These are phyloP conservation scores for Pionites leucogaster DNA, from an alignment of 2,113 vertebrate species.

Conservation along the genomic window DNA sequence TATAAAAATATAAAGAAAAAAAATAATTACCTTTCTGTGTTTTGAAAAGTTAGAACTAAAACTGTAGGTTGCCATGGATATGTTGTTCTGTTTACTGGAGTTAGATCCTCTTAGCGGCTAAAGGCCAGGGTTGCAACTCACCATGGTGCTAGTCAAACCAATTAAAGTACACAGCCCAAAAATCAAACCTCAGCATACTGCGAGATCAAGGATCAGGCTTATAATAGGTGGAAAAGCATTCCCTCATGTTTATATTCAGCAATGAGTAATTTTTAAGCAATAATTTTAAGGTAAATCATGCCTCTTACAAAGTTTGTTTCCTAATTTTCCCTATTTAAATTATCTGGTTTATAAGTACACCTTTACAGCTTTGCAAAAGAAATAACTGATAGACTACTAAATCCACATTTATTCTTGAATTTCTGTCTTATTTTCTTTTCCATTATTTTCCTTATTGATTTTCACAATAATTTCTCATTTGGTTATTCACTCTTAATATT, in stretches of 20 bases:
- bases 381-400: not conserved
- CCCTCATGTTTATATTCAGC: slow-evolving; percentile 9
- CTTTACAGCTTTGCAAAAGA: not conserved
- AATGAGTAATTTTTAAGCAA: not conserved
- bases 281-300: not conserved
- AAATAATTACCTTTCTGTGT: slow-evolving; percentile 56
- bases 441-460: not conserved
- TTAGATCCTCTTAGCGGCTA: slow-evolving; percentile 14
- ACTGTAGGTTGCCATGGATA: slow-evolving; percentile 58
- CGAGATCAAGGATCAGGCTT: slow-evolving; percentile 9
- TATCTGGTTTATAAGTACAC: not conserved
- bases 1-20: slow-evolving; percentile 50
- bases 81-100: slow-evolving; percentile 49
- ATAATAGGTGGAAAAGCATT: slow-evolving; percentile 15
- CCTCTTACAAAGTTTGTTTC: not conserved
- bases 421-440: not conserved
- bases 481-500: not conserved
- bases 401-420: not conserved
- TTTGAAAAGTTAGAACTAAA: slow-evolving; percentile 51
- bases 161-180: slow-evolving; percentile 4
- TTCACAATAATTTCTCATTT: not conserved
- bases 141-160: slow-evolving; percentile 44
- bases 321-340: not conserved
- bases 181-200: slow-evolving; percentile 37
- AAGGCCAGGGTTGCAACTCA: slow-evolving; percentile 34